phyloP scores from a whole-genome alignment of 2,113 vertebrate genomes.

The Rhabdomys dilectus region DNA sequence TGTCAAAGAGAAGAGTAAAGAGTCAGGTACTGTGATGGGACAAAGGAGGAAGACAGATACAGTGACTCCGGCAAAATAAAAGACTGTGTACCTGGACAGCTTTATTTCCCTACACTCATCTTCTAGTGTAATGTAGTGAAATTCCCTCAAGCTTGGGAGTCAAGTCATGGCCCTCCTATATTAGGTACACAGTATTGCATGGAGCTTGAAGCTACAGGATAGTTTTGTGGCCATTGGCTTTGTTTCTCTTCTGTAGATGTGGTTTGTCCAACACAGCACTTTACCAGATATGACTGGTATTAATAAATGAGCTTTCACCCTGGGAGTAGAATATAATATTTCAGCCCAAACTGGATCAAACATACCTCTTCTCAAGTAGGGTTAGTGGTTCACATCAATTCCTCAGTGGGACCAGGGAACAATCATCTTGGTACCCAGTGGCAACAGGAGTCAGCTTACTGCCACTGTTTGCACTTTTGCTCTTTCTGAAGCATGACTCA shows the following conservation, averaged over 20 bases:
- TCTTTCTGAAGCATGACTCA: slow-evolving; percentile 24
- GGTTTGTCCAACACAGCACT: slow-evolving; percentile 47
- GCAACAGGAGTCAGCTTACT: slow-evolving; percentile 31
- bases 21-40: rapidly evolving
- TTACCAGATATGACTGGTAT: slow-evolving; percentile 67
- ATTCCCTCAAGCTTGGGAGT: rapidly evolving
- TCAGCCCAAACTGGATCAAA: slow-evolving; percentile 69
- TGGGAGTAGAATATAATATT: slow-evolving; percentile 54
- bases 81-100: too few species aligned
- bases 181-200: too few species aligned
- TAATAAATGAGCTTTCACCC: slow-evolving; percentile 46
- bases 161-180: rapidly evolving
- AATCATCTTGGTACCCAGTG: slow-evolving; percentile 11
- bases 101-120: neutral
- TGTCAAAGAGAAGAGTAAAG: neutral
- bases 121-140: rapidly evolving
- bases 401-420: neutral
- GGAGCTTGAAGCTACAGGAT: neutral
- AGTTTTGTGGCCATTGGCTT: slow-evolving; percentile 67
- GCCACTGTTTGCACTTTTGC: neutral
- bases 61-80: rapidly evolving
- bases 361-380: slow-evolving; percentile 29
- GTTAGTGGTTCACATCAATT: slow-evolving; percentile 66
- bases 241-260: slow-evolving; percentile 50
- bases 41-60: neutral